Evolutionary conservation across 64 coral and sea anemone species (phyloP).

Genomic region (Montipora capricornis): DNA sequence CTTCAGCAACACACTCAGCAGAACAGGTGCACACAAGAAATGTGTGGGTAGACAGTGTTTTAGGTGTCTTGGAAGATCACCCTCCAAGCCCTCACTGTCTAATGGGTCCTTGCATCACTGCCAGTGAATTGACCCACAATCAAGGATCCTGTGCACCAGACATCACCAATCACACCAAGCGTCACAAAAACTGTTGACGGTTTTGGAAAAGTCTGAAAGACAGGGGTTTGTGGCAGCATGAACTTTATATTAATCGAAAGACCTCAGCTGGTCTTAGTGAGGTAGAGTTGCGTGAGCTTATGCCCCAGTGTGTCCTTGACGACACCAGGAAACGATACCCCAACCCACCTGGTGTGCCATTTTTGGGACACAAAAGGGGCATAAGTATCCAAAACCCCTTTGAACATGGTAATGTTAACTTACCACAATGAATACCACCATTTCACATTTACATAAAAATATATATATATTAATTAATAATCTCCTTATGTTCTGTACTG

Average conservation of each 20-base stretch:
- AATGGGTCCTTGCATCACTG: constrained; percentile 27
- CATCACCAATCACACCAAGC: not conserved
- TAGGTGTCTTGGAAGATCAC: not conserved
- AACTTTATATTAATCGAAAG: not conserved
- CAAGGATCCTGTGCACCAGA: constrained; percentile 36
- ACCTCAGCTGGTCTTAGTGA: constrained; percentile 24
- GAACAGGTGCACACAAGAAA: not conserved
- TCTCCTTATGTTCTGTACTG: too few species aligned
- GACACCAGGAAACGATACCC: constrained; percentile 44
- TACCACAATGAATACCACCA: not conserved
- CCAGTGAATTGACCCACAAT: not conserved
- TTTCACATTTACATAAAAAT: not conserved
- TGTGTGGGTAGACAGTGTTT: not conserved
- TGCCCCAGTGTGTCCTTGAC: constrained; percentile 44
- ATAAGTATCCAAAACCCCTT: not conserved
- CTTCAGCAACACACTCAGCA: too few species aligned
- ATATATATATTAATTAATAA: too few species aligned
- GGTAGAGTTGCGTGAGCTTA: constrained; percentile 31
- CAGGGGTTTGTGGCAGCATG: constrained; percentile 37
- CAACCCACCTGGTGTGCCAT: constrained; percentile 47
- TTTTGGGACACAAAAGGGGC: constrained; percentile 28
- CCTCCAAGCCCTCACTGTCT: constrained; percentile 25
- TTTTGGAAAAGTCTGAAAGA: constrained; percentile 3
- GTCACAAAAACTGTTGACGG: constrained; percentile 12
- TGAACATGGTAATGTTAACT: not conserved